Evolutionary conservation across 2,888 invertebrate genomes (phyloP).

Genomic region (Spisula solida): DNA sequence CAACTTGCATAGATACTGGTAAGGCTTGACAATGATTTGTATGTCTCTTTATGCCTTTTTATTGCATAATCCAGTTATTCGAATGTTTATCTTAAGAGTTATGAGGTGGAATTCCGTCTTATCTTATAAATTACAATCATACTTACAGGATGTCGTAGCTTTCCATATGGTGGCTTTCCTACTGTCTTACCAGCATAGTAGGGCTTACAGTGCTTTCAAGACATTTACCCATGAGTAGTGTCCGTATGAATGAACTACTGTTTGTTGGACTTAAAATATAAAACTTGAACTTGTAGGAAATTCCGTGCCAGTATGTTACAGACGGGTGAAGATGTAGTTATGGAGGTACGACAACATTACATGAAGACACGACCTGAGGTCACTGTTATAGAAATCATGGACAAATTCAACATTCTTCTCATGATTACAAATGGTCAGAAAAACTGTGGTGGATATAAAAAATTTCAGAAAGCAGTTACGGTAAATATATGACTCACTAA

Average conservation of each 20-base stretch:
- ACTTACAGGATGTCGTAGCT: background rate
- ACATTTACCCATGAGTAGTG: no score
- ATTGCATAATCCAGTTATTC: background rate
- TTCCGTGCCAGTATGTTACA: constrained; percentile 79
- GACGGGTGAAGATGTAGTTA: constrained; percentile 69
- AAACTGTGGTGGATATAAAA: background rate
- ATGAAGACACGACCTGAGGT: constrained; percentile 76
- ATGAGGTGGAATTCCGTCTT: background rate
- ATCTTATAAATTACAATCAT: background rate
- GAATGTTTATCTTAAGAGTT: background rate
- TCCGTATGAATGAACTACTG: no score
- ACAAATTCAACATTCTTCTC: constrained; percentile 72
- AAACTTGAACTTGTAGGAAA: constrained; percentile 57
- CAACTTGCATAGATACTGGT: no score
- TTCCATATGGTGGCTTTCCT: no score
- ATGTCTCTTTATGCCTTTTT: no score
- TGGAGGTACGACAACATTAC: constrained; percentile 79
- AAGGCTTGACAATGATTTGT: background rate
- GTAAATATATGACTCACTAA: background rate
- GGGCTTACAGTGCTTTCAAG: no score
- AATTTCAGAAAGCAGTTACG: background rate
- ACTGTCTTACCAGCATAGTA: no score
- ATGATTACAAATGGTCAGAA: constrained; percentile 26
- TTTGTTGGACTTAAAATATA: no score
- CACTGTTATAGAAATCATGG: constrained; percentile 79